A percentile compares a stretch with the other conserved stretches of the same genome.
Evolutionary conservation across 2,888 invertebrate genomes (phyloP).

Genomic region (Epirrhoe tristata): DNA sequence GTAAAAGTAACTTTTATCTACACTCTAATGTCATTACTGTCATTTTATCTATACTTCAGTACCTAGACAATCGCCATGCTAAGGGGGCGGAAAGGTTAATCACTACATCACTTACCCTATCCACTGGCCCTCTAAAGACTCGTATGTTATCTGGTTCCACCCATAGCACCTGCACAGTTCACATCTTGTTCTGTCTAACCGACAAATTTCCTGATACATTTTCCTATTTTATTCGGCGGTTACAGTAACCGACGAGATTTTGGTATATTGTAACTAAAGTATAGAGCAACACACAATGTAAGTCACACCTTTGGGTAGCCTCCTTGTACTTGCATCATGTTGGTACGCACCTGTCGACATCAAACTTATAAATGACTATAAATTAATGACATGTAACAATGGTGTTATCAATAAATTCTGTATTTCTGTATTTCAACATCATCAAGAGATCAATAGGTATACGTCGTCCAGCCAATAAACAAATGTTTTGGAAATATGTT

Average conservation of each 20-base stretch:
- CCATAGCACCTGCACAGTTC: neutral
- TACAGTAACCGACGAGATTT: neutral
- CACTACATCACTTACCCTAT: neutral
- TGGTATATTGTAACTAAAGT: neutral
- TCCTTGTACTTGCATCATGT: neutral
- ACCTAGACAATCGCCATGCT: too few species aligned
- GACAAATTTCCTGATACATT: neutral
- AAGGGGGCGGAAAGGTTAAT: neutral
- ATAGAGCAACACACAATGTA: neutral
- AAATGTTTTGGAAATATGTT: too few species aligned
- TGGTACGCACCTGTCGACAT: too few species aligned
- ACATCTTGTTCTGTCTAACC: neutral
- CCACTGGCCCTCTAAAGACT: neutral
- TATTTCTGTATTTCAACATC: too few species aligned
- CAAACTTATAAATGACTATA: too few species aligned
- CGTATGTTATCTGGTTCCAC: neutral
- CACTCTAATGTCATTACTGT: too few species aligned
- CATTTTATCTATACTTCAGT: too few species aligned
- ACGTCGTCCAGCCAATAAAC: too few species aligned
- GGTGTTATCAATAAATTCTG: too few species aligned
- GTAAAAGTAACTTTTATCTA: too few species aligned
- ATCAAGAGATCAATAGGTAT: too few species aligned
- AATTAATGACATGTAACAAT: too few species aligned
- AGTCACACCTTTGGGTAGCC: neutral
- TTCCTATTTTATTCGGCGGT: neutral